A percentile compares a stretch with the other conserved stretches of the same genome.
These are phyloP conservation scores for Diarsia dahlii DNA, from an alignment of 2,888 invertebrate genomes.

Conservation along the genomic window DNA sequence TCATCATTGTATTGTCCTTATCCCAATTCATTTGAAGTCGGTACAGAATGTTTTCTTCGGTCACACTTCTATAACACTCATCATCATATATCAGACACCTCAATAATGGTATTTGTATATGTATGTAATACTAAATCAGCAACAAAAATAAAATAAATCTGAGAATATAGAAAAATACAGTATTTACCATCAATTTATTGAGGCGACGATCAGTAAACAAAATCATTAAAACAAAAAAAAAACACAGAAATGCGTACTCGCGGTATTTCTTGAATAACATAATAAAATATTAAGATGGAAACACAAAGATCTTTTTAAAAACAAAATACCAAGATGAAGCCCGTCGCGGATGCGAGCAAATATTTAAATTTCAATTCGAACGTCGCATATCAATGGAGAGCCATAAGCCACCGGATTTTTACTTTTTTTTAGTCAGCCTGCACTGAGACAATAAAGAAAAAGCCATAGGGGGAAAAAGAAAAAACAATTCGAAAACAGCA, in stretches of 20 bases:
- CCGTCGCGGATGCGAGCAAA: slow-evolving; percentile 88
- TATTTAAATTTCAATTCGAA: slow-evolving; percentile 91
- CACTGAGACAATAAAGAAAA: slow-evolving; percentile 90
- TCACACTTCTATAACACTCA: no score
- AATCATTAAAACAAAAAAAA: slow-evolving; percentile 54
- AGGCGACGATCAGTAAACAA: slow-evolving; percentile 60
- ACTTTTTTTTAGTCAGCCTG: slow-evolving; percentile 84
- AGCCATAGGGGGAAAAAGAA: slow-evolving; percentile 83
- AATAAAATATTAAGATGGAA: slow-evolving; percentile 87
- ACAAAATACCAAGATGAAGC: slow-evolving; percentile 86
- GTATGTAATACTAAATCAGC: no score
- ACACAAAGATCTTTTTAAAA: slow-evolving; percentile 83
- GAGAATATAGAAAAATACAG: slow-evolving; percentile 32
- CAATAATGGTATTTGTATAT: not conserved
- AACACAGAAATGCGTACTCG: slow-evolving; percentile 50
- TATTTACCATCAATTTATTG: slow-evolving; percentile 56
- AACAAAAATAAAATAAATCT: not conserved
- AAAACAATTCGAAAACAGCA: slow-evolving; percentile 86
- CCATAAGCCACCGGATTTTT: slow-evolving; percentile 90
- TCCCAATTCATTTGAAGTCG: no score
- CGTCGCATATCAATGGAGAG: slow-evolving; percentile 91
- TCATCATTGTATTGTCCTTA: no score
- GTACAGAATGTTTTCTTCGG: no score
- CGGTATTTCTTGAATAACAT: slow-evolving; percentile 76
- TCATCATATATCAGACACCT: no score